These are phyloP conservation scores for Pandemis corylana DNA, from an alignment of 2,888 invertebrate genomes.

Conservation along the genomic window DNA sequence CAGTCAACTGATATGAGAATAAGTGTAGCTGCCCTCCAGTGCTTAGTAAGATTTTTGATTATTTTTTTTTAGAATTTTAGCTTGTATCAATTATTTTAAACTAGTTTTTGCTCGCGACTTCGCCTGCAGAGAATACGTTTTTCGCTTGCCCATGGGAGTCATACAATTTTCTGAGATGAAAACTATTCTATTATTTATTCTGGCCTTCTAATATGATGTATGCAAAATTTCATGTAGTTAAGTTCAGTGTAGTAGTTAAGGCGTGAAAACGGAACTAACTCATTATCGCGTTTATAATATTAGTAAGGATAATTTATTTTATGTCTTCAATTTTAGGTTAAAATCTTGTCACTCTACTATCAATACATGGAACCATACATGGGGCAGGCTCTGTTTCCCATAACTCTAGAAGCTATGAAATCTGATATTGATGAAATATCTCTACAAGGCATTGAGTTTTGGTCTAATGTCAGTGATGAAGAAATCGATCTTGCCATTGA, in stretches of 20 bases:
- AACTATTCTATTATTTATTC: too few relatives aligned
- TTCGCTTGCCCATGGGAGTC: too few relatives aligned
- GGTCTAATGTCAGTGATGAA: conserved; percentile 99
- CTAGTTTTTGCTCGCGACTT: too few relatives aligned
- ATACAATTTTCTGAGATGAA: too few relatives aligned
- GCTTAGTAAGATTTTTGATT: conserved; percentile 88
- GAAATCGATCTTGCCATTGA: conserved; percentile 98
- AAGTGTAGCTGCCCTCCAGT: conserved; percentile 98
- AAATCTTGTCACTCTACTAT: conserved; percentile 99
- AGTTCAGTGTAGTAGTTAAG: too few relatives aligned
- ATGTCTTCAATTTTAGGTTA: conserved; percentile 76
- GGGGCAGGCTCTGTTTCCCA: conserved; percentile 98
- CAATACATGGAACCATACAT: conserved; percentile 99
- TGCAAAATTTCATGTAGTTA: too few relatives aligned
- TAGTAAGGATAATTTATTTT: conserved; percentile 24
- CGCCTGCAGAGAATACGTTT: too few relatives aligned
- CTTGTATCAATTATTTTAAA: too few relatives aligned
- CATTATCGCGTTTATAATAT: too few relatives aligned
- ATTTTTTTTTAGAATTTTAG: not conserved
- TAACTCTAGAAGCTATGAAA: conserved; percentile 99
- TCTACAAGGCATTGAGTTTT: conserved; percentile 99
- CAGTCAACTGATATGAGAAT: conserved; percentile 96
- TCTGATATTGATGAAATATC: conserved; percentile 98
- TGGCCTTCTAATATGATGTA: too few relatives aligned
- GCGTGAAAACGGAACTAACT: too few relatives aligned